Evolutionary conservation across 2,888 invertebrate genomes (phyloP), one percentile per base, ranked within the genome.

Genomic region (Oeneis ivallda): DNA sequence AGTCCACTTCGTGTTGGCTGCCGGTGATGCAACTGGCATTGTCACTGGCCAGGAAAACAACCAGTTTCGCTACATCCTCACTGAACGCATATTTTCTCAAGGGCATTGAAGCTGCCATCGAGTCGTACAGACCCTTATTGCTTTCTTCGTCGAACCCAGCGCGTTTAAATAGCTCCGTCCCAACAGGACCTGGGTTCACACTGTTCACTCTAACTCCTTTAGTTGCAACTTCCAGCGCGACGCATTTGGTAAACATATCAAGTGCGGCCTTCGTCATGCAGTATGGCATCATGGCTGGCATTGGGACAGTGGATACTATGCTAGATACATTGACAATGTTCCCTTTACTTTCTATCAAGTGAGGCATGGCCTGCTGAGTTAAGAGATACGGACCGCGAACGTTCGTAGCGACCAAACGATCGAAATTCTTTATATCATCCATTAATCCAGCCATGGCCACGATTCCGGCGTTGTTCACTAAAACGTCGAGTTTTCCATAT

Each of bases 221-320:
- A 1, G 78, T 69, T 1, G 80, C 86, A 17, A 84, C 68, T 62
- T 86, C 82, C 26, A 86, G 64, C n/a, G 89, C 87, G 11, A 78
- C 71, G 65, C 87, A 87, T 72, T 86, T 87, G 0, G 86, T 87
- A 6, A 87, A 83, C 80, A 84, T 84, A 62, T 89, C 87, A 2
- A 88, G 69, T 1, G 85, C 87, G 1, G 88, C 86, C 75, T 89
- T 89, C 0, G 87, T 84, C 80, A 89, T 86, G 69, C 84, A 85
- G 69, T 89, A 89, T 0, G 85, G 78, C 26, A 79, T 76, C 79
- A 85, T 79, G 13, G 75, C 64, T 0, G 83, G 75, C 19, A 83
- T 59, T 0, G 87, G 80, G 64, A 79, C 80, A 1, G 71, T 76
- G 11, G 86, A 80, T 7, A 85, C 64, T 41, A 87, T 74, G 70